Evolutionary conservation across 2,888 invertebrate species (phyloP), one percentile per base, ranked within the genome.

Genomic region (Drosophila mimetica): DNA sequence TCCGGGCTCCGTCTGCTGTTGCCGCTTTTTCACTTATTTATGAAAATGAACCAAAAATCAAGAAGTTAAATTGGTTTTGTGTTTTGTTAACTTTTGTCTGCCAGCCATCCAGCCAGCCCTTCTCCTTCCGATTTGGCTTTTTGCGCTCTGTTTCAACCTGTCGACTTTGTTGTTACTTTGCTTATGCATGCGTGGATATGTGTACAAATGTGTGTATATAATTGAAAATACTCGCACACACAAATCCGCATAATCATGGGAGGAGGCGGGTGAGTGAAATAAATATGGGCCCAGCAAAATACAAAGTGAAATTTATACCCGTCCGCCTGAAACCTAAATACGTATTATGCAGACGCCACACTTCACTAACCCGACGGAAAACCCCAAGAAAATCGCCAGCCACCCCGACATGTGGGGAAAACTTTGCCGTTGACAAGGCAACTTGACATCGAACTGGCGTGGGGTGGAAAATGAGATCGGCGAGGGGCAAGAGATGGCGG

Each of bases 31-130:
- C 70, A 86, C 78, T 84, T 83, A 76, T 71, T 86, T 86, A 77
- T 88, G 77, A 75, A 80, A 84, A 82, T 78, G 70, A 74, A 78
- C 64, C 71, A 75, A 67, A 75, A 75, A 73, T 74, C 76, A 76
- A 87, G 79, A 87, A 84, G 83, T 82, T 84, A 84, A 87, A 84
- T 84, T 87, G 83, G 76, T 79, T 83, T 87, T 78, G 66, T 75
- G 72, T 81, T 70, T 84, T 86, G 78, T 73, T 81, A 86, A 86
- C 82, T 81, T 74, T 81, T 64, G 71, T 70, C 59, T 58, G 66
- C 42, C 64, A 42, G 37, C 13, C 50, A 36, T 52, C 42, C 64
- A 42, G 37, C 13, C 50, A 36, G 52, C 42, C 58, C 16, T 42
- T 51, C 44, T 11, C 41, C 47, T 51, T 52, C 30, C 64, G 66